Evolutionary conservation across 2,888 invertebrate species (phyloP).

Genomic region (Nezara viridula): DNA sequence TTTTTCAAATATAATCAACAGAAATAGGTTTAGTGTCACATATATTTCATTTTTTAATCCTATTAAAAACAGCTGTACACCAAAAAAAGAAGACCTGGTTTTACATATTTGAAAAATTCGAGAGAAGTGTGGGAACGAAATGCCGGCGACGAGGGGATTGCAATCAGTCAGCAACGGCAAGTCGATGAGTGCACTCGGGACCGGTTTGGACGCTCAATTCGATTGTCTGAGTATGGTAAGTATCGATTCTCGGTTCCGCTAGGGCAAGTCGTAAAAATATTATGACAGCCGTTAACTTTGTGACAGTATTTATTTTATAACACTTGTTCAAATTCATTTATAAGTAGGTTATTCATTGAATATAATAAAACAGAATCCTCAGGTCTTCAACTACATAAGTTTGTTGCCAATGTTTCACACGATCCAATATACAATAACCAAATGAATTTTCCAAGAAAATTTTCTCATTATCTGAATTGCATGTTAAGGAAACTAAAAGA

Average conservation of each 20-base stretch:
- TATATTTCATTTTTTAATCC: neutral
- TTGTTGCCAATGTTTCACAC: too few species aligned
- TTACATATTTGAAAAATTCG: neutral
- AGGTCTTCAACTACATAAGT: too few species aligned
- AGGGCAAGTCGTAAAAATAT: neutral
- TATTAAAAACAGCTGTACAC: neutral
- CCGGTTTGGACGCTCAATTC: neutral
- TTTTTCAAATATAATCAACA: neutral
- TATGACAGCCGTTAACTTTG: neutral
- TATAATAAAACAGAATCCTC: too few species aligned
- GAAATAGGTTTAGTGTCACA: neutral
- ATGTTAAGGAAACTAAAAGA: too few species aligned
- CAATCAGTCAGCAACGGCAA: too few species aligned
- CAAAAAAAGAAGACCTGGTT: neutral
- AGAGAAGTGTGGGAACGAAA: neutral
- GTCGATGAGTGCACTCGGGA: neutral
- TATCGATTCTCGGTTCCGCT: neutral
- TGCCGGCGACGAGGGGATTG: neutral
- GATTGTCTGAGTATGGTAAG: neutral
- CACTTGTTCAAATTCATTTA: too few species aligned
- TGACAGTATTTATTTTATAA: too few species aligned
- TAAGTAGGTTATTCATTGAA: too few species aligned
- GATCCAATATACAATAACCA: too few species aligned
- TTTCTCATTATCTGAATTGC: too few species aligned
- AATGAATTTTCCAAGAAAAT: too few species aligned